phyloP scores from a whole-genome alignment of 2,113 vertebrate species.

The Sialia sialis region DNA sequence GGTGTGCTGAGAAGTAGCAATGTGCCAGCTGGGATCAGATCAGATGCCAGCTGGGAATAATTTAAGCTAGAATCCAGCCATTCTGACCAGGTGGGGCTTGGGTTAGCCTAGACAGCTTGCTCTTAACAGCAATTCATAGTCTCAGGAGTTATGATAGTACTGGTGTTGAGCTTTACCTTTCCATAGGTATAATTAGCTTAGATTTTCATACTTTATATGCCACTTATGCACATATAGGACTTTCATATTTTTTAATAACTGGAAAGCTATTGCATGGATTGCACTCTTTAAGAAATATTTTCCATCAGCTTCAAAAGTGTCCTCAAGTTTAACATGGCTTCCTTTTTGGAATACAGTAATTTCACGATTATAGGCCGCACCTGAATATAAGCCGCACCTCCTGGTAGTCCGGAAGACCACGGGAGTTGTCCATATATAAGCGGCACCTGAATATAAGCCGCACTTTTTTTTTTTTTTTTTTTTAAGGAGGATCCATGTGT shows the following conservation, averaged over 20 bases:
- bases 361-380: too few species aligned
- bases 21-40: background rate
- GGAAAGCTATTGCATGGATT: background rate
- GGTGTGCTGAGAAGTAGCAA: fast-evolving
- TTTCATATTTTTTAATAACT: too few species aligned
- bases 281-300: fast-evolving
- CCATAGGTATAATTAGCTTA: background rate
- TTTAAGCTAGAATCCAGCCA: background rate
- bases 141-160: background rate
- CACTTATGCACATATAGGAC: background rate
- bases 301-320: background rate
- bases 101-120: background rate
- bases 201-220: background rate
- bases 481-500: too few species aligned
- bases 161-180: background rate
- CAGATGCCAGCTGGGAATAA: fast-evolving
- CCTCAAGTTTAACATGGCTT: background rate
- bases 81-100: background rate
- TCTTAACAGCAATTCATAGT: background rate
- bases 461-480: too few species aligned
- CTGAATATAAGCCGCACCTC: too few species aligned
- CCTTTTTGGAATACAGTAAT: background rate
- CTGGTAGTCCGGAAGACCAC: too few species aligned
- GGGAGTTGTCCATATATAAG: too few species aligned
- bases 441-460: too few species aligned